Evolutionary conservation across 2,888 invertebrate genomes (phyloP).

Genomic region (Drosophila borborema): DNA sequence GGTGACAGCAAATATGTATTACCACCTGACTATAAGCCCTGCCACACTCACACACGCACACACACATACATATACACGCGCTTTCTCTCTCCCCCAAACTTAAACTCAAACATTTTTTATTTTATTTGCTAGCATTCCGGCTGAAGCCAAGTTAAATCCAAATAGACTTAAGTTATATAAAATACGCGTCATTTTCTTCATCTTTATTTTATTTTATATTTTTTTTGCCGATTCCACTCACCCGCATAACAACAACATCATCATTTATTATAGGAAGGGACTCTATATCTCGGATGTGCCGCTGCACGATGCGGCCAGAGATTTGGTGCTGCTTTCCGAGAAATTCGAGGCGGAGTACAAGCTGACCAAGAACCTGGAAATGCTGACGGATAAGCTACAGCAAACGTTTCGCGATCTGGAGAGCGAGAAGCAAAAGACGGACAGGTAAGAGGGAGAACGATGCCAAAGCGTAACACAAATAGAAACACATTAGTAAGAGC

Average conservation of each 20-base stretch:
- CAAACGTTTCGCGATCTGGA: constrained; percentile 97
- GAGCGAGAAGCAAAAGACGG: constrained; percentile 97
- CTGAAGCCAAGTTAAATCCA: constrained; percentile 52
- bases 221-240: constrained; percentile 28
- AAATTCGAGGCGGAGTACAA: constrained; percentile 99
- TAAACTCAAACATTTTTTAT: constrained; percentile 26
- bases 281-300: constrained; percentile 97
- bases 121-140: constrained; percentile 26
- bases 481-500: constrained; percentile 54
- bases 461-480: constrained; percentile 38
- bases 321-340: constrained; percentile 97
- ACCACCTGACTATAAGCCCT: constrained; percentile 41
- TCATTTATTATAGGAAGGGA: constrained; percentile 88
- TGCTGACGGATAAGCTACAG: constrained; percentile 97
- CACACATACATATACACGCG: neutral
- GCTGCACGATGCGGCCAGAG: constrained; percentile 97
- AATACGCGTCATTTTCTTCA: constrained; percentile 56
- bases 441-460: constrained; percentile 88
- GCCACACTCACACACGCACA: neutral
- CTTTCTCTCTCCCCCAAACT: neutral
- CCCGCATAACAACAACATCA: neutral
- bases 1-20: constrained; percentile 71
- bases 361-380: constrained; percentile 95
- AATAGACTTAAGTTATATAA: constrained; percentile 62
- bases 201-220: constrained; percentile 1